phyloP scores from a whole-genome alignment of 2,888 invertebrate genomes.

The Heteromyza rotundicornis region DNA sequence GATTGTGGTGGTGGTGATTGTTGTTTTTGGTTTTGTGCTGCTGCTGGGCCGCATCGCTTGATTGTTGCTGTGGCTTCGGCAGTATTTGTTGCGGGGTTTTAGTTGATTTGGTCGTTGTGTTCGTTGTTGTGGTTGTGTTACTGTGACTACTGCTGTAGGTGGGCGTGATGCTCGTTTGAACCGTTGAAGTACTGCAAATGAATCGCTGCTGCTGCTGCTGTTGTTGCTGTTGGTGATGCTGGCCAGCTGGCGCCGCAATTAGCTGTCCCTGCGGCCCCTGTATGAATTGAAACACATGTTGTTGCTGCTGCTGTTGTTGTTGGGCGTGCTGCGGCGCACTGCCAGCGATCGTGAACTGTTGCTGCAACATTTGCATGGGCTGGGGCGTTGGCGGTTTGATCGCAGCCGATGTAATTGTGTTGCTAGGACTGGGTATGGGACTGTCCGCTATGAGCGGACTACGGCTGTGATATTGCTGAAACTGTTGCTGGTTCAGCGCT shows the following conservation, averaged over 20 bases:
- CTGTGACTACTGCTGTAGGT: constrained; percentile 29
- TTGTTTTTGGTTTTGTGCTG: constrained; percentile 37
- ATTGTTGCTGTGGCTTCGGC: constrained; percentile 66
- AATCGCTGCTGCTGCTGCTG: constrained; percentile 41
- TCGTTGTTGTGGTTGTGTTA: constrained; percentile 32
- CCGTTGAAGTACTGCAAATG: constrained; percentile 45
- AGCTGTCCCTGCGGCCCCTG: constrained; percentile 57
- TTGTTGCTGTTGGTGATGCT: constrained; percentile 34
- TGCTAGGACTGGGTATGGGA: constrained; percentile 62
- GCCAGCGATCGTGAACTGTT: constrained; percentile 51
- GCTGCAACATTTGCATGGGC: constrained; percentile 59
- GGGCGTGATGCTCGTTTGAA: constrained; percentile 33
- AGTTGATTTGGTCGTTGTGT: constrained; percentile 44
- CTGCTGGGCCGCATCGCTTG: constrained; percentile 14
- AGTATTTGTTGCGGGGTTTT: constrained; percentile 68
- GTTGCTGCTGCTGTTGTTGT: constrained; percentile 48
- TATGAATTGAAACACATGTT: constrained; percentile 56
- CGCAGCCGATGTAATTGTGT: constrained; percentile 50
- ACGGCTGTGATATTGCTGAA: constrained; percentile 56
- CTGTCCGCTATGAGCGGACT: constrained; percentile 62
- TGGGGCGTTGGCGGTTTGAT: constrained; percentile 62
- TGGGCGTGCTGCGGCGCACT: constrained; percentile 35
- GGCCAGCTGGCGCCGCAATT: constrained; percentile 44
- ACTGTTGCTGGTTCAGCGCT: constrained; percentile 48
- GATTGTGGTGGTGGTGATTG: constrained; percentile 25